A percentile compares a stretch with the other conserved stretches of the same genome.
These are phyloP conservation scores for Dromas ardeola DNA, from an alignment of 2,113 vertebrate genomes.

Conservation along the genomic window DNA sequence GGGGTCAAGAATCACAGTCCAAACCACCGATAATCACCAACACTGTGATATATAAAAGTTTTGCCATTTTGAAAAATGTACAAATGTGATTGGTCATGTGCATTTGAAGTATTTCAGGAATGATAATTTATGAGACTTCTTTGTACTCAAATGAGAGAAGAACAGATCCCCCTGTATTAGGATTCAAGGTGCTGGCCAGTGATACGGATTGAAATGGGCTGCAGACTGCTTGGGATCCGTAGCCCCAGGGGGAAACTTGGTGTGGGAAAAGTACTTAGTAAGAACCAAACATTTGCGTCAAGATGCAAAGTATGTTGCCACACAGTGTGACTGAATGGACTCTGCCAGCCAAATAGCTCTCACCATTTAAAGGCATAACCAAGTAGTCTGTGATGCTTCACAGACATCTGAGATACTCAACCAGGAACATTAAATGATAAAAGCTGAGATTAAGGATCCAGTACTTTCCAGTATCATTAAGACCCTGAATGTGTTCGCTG, in stretches of 20 bases:
- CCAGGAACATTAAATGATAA: background rate
- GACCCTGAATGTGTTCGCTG: background rate
- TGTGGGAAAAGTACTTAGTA: background rate
- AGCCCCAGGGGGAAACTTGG: background rate
- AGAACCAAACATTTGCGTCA: background rate
- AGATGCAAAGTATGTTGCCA: background rate
- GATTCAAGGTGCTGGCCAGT: background rate
- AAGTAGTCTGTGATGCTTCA: background rate
- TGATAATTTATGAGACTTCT: background rate
- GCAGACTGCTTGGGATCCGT: background rate
- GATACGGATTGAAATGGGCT: background rate
- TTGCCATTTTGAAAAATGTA: background rate
- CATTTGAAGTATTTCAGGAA: background rate
- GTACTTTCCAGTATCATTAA: background rate
- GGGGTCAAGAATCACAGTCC: background rate
- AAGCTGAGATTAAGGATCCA: conserved; percentile 7
- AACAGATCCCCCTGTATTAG: background rate
- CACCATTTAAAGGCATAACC: background rate
- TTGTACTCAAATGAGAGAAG: background rate
- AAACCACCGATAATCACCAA: background rate
- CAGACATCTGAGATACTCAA: background rate
- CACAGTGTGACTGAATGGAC: background rate
- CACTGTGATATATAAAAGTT: background rate
- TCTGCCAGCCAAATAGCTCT: background rate
- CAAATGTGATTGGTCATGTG: background rate